Percentiles rank a stretch among this genome's conserved stretches.
Evolutionary conservation across 2,797 vertebrate genomes (phyloP).

Genomic region (Prionace glauca): DNA sequence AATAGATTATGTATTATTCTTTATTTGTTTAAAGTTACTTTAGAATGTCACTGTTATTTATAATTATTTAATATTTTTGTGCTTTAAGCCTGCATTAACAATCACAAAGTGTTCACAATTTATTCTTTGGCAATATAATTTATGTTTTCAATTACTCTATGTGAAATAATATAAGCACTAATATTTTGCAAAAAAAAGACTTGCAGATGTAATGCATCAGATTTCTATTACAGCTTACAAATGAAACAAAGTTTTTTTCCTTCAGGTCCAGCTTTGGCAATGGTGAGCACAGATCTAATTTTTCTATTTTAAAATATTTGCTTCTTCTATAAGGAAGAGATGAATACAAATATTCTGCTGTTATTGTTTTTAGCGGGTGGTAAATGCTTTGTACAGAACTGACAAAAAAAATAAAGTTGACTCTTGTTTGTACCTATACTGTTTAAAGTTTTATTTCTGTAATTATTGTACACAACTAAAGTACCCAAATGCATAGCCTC

Average conservation of each 20-base stretch:
- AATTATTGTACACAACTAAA: neutral
- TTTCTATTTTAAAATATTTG: neutral
- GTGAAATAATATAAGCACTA: neutral
- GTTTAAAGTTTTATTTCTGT: slow-evolving; percentile 2
- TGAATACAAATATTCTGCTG: neutral
- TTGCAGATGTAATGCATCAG: neutral
- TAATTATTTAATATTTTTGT: slow-evolving; percentile 6
- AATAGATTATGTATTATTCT: neutral
- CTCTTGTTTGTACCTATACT: neutral
- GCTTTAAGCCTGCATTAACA: neutral
- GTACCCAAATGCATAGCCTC: neutral
- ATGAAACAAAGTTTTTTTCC: neutral
- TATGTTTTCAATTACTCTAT: neutral
- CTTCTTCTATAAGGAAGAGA: no score
- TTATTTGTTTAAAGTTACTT: neutral
- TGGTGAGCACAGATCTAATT: neutral
- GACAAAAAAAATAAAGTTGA: slow-evolving; percentile 8
- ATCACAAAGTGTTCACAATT: neutral
- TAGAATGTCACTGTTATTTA: slow-evolving; percentile 12
- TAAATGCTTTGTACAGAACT: slow-evolving; percentile 29
- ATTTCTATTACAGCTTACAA: neutral
- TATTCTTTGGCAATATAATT: neutral
- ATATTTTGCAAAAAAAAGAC: neutral
- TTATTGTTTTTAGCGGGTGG: slow-evolving; percentile 6
- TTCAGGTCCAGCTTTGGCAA: neutral